Evolutionary conservation across 1,140 invertebrate species (phyloP), one percentile per base, ranked within the genome.

Genomic region (Andrena cerasifolii): DNA sequence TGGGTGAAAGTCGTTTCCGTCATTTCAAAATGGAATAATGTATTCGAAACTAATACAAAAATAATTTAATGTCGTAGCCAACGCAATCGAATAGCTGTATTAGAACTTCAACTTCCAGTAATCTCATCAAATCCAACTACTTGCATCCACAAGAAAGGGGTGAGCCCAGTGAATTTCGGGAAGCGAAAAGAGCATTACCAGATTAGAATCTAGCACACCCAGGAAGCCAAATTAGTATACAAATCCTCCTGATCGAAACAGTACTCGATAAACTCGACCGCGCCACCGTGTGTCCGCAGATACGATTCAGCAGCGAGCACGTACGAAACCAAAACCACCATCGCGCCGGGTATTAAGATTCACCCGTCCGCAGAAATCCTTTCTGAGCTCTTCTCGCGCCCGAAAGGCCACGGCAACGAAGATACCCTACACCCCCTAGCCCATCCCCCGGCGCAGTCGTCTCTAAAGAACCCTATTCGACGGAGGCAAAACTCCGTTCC

Each of bases 401-500:
- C 54, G 28, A 71, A 68, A 80, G 54, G n/a, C 66, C 47, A 26
- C 54, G 72, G 63, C 51, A 14, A 16, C 51, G 21, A 24, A 73
- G 68, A 78, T 77, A 36, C 36, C 51, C 21, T 28, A 58, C 31
- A 21, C 26, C 47, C 47, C 6, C n/a, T 21, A n/a, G 24, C 53
- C 18, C 40, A 65, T 51, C 63, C 47, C 24, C 45, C 43, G 18
- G 18, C 33, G 78, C 36, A 62, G 58, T 49, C 79, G 61, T 58
- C 49, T 78, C 66, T 67, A 62, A 78, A 73, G 62, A 83, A 72
- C 54, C 36, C 70, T 62, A 83, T 47, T 68, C 56, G 62, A 78
- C 74, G 47, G 33, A 49, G 16, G 54, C 18, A 78, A 78, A 73
- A 68, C 49, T 78, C 59, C 33, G 45, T 54, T 68, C 74, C 65